Percentiles rank a stretch among this genome's conserved stretches.
Conservation (phyloP, 2,113 vertebrate species). For the Thamnaconus septentrionalis region DNA sequence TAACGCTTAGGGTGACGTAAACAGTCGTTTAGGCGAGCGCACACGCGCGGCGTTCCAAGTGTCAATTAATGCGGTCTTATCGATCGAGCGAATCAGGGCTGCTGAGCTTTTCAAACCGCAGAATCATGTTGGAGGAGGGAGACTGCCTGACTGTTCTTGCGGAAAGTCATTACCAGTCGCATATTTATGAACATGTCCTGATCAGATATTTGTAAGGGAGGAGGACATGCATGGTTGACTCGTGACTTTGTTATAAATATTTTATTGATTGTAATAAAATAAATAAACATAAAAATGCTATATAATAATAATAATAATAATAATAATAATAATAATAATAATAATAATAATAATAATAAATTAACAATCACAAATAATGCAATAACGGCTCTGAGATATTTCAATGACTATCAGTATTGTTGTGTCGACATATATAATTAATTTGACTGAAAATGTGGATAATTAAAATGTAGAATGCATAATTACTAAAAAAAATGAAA, state of each 20-base stretch:
- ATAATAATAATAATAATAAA: background rate
- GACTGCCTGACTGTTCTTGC: constrained; percentile 9
- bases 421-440: no score
- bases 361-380: background rate
- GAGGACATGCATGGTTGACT: background rate
- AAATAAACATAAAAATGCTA: background rate
- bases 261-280: no score
- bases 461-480: no score
- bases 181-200: constrained; percentile 27
- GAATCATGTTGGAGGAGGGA: constrained; percentile 27
- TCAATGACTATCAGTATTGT: no score
- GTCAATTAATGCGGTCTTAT: constrained; percentile 5
- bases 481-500: no score
- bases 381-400: no score
- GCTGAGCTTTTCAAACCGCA: constrained; percentile 42
- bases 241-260: background rate
- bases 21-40: no score
- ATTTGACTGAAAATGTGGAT: no score
- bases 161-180: constrained; percentile 10
- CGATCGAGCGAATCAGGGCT: constrained; percentile 31
- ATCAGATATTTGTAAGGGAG: constrained; percentile 21
- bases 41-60: constrained; percentile 4
- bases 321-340: background rate
- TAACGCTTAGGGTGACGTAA: no score
- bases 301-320: background rate